Conservation (phyloP, 2,797 vertebrate genomes). For the Neoniphon sammara region DNA sequence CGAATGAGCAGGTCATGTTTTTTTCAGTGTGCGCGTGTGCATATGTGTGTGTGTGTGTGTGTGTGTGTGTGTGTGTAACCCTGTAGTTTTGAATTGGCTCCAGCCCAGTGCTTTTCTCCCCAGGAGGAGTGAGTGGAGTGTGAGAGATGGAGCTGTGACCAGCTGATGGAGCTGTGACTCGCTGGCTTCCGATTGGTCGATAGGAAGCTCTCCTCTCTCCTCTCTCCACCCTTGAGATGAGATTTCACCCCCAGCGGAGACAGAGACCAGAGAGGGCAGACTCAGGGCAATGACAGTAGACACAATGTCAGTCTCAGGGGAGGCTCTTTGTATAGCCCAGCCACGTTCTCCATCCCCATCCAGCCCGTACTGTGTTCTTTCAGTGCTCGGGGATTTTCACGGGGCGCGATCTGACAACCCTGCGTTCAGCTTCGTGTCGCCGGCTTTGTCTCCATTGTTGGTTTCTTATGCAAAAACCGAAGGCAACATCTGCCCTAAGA, state of each 20-base stretch:
- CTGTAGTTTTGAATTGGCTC: conserved; percentile 72
- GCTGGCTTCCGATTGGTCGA: conserved; percentile 66
- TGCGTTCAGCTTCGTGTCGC: conserved; percentile 1
- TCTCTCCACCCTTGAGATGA: conserved; percentile 62
- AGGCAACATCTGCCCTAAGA: conserved; percentile 13
- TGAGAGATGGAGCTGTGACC: conserved; percentile 67
- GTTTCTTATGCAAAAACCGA: conserved; percentile 29
- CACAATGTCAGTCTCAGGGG: conserved; percentile 63
- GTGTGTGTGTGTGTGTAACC: conserved; percentile 36
- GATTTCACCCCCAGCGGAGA: conserved; percentile 57
- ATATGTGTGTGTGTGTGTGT: conserved; percentile 29
- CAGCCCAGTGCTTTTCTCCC: conserved; percentile 65
- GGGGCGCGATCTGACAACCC: conserved; percentile 12
- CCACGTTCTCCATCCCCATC: conserved; percentile 51
- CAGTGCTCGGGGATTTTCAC: background rate
- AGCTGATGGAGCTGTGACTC: conserved; percentile 72
- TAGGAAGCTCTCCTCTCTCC: conserved; percentile 42
- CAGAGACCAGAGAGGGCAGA: conserved; percentile 48
- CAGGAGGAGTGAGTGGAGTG: conserved; percentile 58
- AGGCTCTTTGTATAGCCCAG: conserved; percentile 47
- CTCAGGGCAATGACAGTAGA: conserved; percentile 67
- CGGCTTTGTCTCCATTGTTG: conserved; percentile 45
- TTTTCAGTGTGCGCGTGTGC: conserved; percentile 29
- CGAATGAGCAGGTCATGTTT: conserved; percentile 75
- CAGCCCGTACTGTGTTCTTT: conserved; percentile 33